Conservation (phyloP, 1,140 invertebrate species). For the Lordiphosa stackelbergi region DNA sequence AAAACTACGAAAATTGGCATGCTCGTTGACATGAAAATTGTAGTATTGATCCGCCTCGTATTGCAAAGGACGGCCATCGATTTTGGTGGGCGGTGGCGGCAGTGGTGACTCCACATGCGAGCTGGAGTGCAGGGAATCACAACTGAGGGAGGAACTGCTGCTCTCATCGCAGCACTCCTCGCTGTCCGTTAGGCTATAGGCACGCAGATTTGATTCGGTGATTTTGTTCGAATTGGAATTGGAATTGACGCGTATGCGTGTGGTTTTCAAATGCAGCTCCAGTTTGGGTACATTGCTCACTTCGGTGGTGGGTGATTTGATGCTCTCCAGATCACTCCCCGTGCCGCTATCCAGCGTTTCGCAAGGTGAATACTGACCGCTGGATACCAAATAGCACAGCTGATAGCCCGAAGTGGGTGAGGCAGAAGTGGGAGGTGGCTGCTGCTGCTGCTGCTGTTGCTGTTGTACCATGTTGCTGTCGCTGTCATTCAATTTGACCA, state of each 20-base stretch:
- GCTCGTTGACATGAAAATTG: constrained; percentile 89
- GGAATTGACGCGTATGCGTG: constrained; percentile 78
- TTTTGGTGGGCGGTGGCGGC: constrained; percentile 36
- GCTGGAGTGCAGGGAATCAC: constrained; percentile 69
- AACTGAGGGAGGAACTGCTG: constrained; percentile 66
- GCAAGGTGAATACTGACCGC: constrained; percentile 87
- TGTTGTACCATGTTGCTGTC: constrained; percentile 36
- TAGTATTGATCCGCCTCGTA: constrained; percentile 88
- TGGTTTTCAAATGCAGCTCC: constrained; percentile 76
- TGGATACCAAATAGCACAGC: constrained; percentile 82
- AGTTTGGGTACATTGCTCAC: constrained; percentile 68
- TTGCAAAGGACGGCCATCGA: constrained; percentile 64
- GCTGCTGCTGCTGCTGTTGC: constrained; percentile 18
- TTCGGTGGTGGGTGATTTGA: constrained; percentile 36
- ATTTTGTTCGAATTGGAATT: constrained; percentile 82
- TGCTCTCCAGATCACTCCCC: constrained; percentile 85
- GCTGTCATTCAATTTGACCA: constrained; percentile 56
- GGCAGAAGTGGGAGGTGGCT: constrained; percentile 18
- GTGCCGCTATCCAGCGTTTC: constrained; percentile 89
- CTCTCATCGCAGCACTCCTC: constrained; percentile 71
- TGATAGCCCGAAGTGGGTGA: constrained; percentile 67
- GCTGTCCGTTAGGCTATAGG: constrained; percentile 74
- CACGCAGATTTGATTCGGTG: constrained; percentile 83
- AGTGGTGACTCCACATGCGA: constrained; percentile 22
- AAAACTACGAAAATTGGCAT: constrained; percentile 79